Percentiles rank a stretch among this genome's conserved stretches.
Conservation (phyloP, 2,888 invertebrate genomes). For the Prosapia bicincta region DNA sequence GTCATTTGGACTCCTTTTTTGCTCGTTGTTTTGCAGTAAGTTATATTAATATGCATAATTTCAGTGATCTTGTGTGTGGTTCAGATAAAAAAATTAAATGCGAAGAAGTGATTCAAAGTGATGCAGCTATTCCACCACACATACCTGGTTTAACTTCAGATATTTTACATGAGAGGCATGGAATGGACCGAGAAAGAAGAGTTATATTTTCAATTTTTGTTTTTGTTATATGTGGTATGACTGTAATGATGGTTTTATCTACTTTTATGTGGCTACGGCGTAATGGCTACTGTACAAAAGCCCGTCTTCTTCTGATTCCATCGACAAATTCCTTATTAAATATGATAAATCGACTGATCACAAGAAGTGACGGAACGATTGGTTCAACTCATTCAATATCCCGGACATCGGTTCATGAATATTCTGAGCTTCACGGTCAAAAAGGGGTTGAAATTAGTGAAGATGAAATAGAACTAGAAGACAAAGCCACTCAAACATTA, state of each 20-base stretch:
- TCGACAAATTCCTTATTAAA: slow-evolving; percentile 35
- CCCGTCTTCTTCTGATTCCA: slow-evolving; percentile 37
- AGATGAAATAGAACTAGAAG: slow-evolving; percentile 49
- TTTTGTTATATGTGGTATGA: slow-evolving; percentile 51
- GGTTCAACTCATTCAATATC: slow-evolving; percentile 54
- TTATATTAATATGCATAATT: slow-evolving; percentile 59
- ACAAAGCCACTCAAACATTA: slow-evolving; percentile 66
- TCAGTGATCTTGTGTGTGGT: slow-evolving; percentile 57
- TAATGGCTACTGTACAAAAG: slow-evolving; percentile 51
- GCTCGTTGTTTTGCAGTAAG: slow-evolving; percentile 64
- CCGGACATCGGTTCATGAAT: slow-evolving; percentile 59
- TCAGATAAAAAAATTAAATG: slow-evolving; percentile 41
- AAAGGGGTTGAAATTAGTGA: slow-evolving; percentile 40
- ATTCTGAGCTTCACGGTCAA: slow-evolving; percentile 52
- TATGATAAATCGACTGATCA: slow-evolving; percentile 31
- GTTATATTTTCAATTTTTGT: slow-evolving; percentile 52
- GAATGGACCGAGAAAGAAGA: slow-evolving; percentile 39
- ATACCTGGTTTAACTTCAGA: slow-evolving; percentile 35
- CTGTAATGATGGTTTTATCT: slow-evolving; percentile 54
- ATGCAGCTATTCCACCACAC: slow-evolving; percentile 47
- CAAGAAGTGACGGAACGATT: slow-evolving; percentile 29
- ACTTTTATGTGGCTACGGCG: slow-evolving; percentile 56
- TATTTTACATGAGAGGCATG: slow-evolving; percentile 32
- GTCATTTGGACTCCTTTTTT: slow-evolving; percentile 56
- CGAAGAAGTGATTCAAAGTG: slow-evolving; percentile 53